Conservation (phyloP, 2,797 vertebrate genomes). For the Ceryle rudis region DNA sequence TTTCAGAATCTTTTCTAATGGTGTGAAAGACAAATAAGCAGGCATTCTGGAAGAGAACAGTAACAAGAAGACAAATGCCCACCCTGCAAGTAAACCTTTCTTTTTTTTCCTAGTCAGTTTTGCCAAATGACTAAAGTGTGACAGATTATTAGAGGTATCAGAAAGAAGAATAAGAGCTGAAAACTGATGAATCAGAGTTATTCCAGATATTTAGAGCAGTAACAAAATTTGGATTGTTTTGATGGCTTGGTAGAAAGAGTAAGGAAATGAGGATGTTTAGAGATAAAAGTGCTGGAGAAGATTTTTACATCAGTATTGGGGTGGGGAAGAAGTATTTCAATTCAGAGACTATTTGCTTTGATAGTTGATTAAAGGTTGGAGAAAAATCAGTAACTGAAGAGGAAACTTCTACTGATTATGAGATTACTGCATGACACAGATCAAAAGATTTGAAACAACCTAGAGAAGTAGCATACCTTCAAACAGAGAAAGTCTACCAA, state of each 20-base stretch:
- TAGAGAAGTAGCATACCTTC: neutral
- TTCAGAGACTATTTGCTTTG: neutral
- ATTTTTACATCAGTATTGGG: neutral
- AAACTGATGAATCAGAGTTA: neutral
- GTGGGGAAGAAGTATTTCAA: neutral
- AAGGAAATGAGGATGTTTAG: neutral
- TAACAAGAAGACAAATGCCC: neutral
- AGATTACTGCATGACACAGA: neutral
- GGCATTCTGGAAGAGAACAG: neutral
- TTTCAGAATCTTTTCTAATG: neutral
- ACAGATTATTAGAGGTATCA: neutral
- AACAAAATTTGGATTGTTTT: neutral
- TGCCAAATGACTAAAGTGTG: neutral
- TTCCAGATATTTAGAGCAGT: neutral
- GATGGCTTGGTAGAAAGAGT: neutral
- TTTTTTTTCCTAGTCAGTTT: neutral
- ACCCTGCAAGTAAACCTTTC: rapidly evolving
- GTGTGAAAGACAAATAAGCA: neutral
- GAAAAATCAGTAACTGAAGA: neutral
- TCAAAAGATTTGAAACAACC: neutral
- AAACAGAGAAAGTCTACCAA: neutral
- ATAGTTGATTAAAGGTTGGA: neutral
- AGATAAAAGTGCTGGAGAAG: neutral
- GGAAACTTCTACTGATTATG: neutral
- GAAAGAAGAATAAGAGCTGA: neutral